phyloP scores from a whole-genome alignment of 2,888 invertebrate species.

The Nasonia oneida region DNA sequence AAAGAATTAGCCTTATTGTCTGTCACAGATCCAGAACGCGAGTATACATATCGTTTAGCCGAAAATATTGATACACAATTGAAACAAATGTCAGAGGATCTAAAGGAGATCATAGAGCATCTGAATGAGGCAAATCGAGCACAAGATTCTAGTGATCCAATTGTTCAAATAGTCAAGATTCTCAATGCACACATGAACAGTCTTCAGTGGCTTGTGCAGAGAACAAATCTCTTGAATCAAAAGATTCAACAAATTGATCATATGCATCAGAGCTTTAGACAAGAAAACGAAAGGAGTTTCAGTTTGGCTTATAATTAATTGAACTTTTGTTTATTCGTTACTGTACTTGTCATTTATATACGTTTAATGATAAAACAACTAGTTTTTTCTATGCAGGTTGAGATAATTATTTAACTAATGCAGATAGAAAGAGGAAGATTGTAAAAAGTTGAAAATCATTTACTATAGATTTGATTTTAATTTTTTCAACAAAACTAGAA shows the following conservation, averaged over 20 bases:
- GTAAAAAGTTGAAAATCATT: not conserved
- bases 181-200: slow-evolving; percentile 98
- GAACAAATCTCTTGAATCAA: slow-evolving; percentile 87
- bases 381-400: slow-evolving; percentile 22
- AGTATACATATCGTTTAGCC: slow-evolving; percentile 93
- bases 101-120: slow-evolving; percentile 97
- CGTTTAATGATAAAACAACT: slow-evolving; percentile 40
- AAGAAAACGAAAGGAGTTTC: slow-evolving; percentile 87
- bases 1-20: slow-evolving; percentile 86
- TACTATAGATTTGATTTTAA: not conserved
- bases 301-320: slow-evolving; percentile 81
- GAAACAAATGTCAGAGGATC: slow-evolving; percentile 95
- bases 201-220: slow-evolving; percentile 95
- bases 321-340: slow-evolving; percentile 18
- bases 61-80: slow-evolving; percentile 95
- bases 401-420: not conserved
- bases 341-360: slow-evolving; percentile 35
- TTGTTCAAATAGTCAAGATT: slow-evolving; percentile 95
- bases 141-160: slow-evolving; percentile 92
- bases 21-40: slow-evolving; percentile 92
- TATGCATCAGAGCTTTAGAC: slow-evolving; percentile 87
- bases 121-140: slow-evolving; percentile 93
- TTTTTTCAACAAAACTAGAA: not conserved
- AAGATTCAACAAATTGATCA: slow-evolving; percentile 91
- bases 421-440: not conserved